Conservation (phyloP, 2,797 vertebrate species). For the Acropternis orthonyx region DNA sequence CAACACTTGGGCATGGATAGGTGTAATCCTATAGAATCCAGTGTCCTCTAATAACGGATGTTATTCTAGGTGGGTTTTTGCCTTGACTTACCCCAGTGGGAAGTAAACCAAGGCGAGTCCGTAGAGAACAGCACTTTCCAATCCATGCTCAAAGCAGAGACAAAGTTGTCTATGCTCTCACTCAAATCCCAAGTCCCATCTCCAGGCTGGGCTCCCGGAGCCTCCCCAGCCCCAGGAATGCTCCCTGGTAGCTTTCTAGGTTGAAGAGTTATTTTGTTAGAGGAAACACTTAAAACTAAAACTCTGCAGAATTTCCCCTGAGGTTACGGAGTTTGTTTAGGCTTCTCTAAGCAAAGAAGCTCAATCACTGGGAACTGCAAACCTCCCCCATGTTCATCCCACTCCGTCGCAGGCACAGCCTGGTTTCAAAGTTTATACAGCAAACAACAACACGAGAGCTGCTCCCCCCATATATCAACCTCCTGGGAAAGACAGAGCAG, state of each 20-base stretch:
- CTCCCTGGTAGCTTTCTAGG: conserved; percentile 24
- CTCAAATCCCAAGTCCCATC: neutral
- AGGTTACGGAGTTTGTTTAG: conserved; percentile 56
- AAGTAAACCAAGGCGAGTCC: neutral
- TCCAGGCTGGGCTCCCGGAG: accelerated
- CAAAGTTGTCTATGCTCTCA: neutral
- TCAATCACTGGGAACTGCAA: conserved; percentile 22
- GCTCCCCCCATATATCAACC: neutral
- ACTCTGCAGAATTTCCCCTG: conserved; percentile 32
- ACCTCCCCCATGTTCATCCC: neutral
- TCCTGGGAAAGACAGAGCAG: neutral
- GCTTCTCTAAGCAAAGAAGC: conserved; percentile 40
- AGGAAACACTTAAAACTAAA: conserved; percentile 51
- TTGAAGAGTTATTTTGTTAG: conserved; percentile 9
- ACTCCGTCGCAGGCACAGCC: neutral
- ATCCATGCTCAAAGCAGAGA: neutral
- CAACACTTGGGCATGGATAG: no score
- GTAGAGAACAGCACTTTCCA: accelerated
- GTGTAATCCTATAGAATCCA: neutral
- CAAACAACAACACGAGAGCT: conserved; percentile 17
- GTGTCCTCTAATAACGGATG: accelerated
- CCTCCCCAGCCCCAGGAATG: neutral
- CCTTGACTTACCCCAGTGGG: neutral
- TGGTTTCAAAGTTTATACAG: neutral
- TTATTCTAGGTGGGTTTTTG: neutral